These are phyloP conservation scores for Trypoxylus dichotomus DNA, from an alignment of 1,140 invertebrate genomes.

Conservation along the genomic window DNA sequence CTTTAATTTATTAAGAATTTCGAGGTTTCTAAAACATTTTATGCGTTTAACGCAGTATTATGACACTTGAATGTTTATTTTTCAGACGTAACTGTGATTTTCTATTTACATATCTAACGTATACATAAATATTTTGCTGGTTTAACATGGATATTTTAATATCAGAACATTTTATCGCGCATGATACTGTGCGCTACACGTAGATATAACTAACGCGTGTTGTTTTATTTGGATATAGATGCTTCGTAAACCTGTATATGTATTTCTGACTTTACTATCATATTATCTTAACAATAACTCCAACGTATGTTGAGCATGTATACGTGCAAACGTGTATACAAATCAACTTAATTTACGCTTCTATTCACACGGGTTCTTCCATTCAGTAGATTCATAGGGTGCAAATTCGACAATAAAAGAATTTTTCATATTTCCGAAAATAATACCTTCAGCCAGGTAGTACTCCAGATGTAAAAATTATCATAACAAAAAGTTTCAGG, in stretches of 20 bases:
- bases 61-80: no score
- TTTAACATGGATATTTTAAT: no score
- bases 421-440: slow-evolving; percentile 8
- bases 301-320: not conserved
- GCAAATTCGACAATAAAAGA: not conserved
- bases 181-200: no score
- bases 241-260: not conserved
- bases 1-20: no score
- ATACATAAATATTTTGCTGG: no score
- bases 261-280: not conserved
- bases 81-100: no score
- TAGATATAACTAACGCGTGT: no score
- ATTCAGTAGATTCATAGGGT: not conserved
- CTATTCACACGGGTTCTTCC: not conserved
- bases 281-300: not conserved
- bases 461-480: not conserved
- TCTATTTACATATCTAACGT: no score
- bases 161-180: no score
- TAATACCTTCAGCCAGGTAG: not conserved
- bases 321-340: not conserved
- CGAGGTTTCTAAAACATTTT: no score
- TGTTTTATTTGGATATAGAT: no score
- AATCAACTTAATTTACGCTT: slow-evolving; percentile 17
- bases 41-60: no score
- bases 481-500: slow-evolving; percentile 3